These are phyloP conservation scores for Drosophila pallidifrons DNA, from an alignment of 1,140 invertebrate species.

Conservation along the genomic window DNA sequence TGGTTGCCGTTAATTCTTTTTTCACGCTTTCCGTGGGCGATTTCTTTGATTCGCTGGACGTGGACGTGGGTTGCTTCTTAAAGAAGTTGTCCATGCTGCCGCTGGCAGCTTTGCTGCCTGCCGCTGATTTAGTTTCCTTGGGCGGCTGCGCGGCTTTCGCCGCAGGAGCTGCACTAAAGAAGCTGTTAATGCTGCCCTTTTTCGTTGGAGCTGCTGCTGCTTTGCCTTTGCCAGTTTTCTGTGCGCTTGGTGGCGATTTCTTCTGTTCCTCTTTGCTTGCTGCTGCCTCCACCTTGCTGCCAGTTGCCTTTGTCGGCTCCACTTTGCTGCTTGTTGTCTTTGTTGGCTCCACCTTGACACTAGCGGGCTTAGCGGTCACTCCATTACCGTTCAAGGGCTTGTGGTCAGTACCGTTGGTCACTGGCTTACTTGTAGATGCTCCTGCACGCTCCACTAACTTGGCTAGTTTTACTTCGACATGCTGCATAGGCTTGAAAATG, in stretches of 20 bases:
- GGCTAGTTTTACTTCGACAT: conserved; percentile 54
- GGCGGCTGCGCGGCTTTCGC: conserved; percentile 40
- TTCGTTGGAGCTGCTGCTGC: conserved; percentile 38
- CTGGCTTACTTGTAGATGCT: neutral
- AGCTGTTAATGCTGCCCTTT: conserved; percentile 71
- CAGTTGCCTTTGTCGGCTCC: neutral
- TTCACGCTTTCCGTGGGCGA: conserved; percentile 36
- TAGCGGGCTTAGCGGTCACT: conserved; percentile 10
- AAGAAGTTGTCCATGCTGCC: conserved; percentile 72
- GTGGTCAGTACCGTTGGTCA: conserved; percentile 37
- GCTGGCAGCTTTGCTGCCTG: conserved; percentile 43
- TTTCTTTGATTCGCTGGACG: conserved; percentile 33
- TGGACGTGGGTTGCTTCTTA: conserved; percentile 61
- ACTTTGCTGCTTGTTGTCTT: conserved; percentile 27
- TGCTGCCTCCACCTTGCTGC: conserved; percentile 23
- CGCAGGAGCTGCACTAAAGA: conserved; percentile 57
- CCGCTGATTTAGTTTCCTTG: conserved; percentile 61
- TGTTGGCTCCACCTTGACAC: conserved; percentile 32
- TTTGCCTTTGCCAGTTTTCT: conserved; percentile 43
- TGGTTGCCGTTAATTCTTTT: conserved; percentile 44
- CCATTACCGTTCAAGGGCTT: conserved; percentile 9
- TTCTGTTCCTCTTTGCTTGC: conserved; percentile 21
- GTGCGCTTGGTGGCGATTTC: conserved; percentile 57
- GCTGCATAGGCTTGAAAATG: conserved; percentile 73
- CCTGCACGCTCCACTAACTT: conserved; percentile 42